Percentiles rank a stretch among this genome's conserved stretches.
Evolutionary conservation across 2,797 vertebrate genomes (phyloP).

Genomic region (Carcharodon carcharias): DNA sequence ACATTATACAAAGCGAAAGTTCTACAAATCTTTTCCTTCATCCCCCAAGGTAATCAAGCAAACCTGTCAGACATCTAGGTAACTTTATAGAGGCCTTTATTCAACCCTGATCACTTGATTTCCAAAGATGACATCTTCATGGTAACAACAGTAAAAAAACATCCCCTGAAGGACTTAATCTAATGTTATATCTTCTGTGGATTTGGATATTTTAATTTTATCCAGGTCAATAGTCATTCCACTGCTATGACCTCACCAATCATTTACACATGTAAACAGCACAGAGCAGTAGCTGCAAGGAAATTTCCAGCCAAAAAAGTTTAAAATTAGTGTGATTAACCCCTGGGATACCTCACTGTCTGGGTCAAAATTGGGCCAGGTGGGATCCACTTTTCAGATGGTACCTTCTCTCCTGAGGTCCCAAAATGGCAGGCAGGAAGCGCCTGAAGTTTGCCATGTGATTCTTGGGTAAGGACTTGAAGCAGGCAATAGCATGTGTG

Average conservation of each 20-base stretch:
- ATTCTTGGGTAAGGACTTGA: too few species aligned
- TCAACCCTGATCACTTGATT: neutral
- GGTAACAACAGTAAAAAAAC: neutral
- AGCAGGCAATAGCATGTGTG: too few species aligned
- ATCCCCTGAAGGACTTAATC: neutral
- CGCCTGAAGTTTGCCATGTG: too few species aligned
- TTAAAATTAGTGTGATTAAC: neutral
- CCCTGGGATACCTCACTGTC: neutral
- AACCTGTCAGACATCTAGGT: too few species aligned
- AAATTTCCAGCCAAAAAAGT: too few species aligned
- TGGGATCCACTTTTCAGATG: neutral
- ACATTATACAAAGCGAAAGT: too few species aligned
- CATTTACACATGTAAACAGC: neutral
- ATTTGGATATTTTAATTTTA: neutral
- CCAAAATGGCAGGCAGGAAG: too few species aligned
- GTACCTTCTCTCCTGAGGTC: too few species aligned
- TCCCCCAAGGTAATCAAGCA: too few species aligned
- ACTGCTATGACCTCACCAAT: neutral
- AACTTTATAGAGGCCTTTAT: neutral
- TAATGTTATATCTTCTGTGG: neutral
- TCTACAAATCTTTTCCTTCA: too few species aligned
- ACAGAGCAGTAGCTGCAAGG: too few species aligned
- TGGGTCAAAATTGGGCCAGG: neutral
- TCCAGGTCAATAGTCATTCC: neutral
- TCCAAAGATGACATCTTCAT: neutral